phyloP scores from a whole-genome alignment of 2,797 vertebrate genomes.

The Amphiprion clarkii region DNA sequence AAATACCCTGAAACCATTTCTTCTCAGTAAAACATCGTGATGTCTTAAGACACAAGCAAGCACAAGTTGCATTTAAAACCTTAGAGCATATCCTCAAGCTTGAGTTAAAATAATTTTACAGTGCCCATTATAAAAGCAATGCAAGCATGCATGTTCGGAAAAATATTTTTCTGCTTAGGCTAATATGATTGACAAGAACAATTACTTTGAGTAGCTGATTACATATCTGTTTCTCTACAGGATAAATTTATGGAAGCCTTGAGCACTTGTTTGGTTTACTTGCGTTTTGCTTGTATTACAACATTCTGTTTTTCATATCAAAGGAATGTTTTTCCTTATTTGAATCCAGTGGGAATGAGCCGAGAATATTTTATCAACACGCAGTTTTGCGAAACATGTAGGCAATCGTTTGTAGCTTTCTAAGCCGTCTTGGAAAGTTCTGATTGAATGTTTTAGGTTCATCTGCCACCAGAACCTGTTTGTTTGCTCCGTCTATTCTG shows the following conservation, averaged over 20 bases:
- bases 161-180: conserved; percentile 10
- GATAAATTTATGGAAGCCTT: conserved; percentile 37
- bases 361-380: conserved; percentile 31
- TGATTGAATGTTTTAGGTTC: conserved; percentile 9
- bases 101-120: conserved; percentile 27
- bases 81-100: conserved; percentile 17
- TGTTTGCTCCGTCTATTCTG: conserved; percentile 5
- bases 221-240: conserved; percentile 37
- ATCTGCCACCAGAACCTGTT: background rate
- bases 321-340: conserved; percentile 43
- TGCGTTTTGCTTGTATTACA: conserved; percentile 66
- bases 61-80: conserved; percentile 37
- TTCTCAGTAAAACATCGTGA: conserved; percentile 19
- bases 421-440: background rate
- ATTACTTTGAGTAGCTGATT: conserved; percentile 31
- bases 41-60: conserved; percentile 28
- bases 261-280: conserved; percentile 48
- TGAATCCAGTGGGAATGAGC: conserved; percentile 42
- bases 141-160: conserved; percentile 13
- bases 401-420: conserved; percentile 28
- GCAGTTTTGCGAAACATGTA: conserved; percentile 38
- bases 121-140: conserved; percentile 20
- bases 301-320: conserved; percentile 60
- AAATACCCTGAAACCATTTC: conserved; percentile 44
- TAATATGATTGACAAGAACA: conserved; percentile 47